phyloP scores from a whole-genome alignment of 1,140 invertebrate species.

The Phthorimaea operculella region DNA sequence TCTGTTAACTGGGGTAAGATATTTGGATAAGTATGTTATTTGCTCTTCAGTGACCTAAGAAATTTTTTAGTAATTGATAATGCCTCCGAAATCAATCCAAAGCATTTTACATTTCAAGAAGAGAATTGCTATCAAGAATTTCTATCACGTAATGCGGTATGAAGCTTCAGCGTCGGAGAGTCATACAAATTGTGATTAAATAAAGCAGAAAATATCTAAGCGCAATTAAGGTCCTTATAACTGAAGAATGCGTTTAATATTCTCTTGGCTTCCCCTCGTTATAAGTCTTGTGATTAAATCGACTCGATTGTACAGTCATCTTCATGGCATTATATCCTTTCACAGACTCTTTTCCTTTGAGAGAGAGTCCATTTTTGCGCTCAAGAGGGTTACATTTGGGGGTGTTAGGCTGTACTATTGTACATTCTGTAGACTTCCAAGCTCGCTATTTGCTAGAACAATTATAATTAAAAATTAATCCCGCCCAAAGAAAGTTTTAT shows the following conservation, averaged over 20 bases:
- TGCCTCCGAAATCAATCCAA: too few relatives aligned
- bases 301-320: conserved; percentile 44
- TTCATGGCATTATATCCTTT: conserved; percentile 12
- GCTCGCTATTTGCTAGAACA: conserved; percentile 34
- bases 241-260: conserved; percentile 52
- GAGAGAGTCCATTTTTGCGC: too few relatives aligned
- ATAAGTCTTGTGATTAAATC: conserved; percentile 55
- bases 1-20: not conserved
- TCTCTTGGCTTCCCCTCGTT: conserved; percentile 36
- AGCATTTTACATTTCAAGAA: too few relatives aligned
- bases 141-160: too few relatives aligned
- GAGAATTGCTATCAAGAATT: too few relatives aligned
- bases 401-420: too few relatives aligned
- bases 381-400: too few relatives aligned
- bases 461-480: conserved; percentile 65
- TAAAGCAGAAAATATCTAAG: conserved; percentile 35
- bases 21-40: not conserved
- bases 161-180: too few relatives aligned
- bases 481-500: conserved; percentile 33
- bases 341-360: too few relatives aligned
- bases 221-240: conserved; percentile 51
- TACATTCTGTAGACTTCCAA: not conserved
- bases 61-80: too few relatives aligned
- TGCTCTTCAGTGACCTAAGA: too few relatives aligned
- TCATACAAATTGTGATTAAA: conserved; percentile 31